Percentiles rank a stretch among this genome's conserved stretches.
Evolutionary conservation across 1,140 invertebrate species (phyloP).

Genomic region (Polyergus mexicanus): DNA sequence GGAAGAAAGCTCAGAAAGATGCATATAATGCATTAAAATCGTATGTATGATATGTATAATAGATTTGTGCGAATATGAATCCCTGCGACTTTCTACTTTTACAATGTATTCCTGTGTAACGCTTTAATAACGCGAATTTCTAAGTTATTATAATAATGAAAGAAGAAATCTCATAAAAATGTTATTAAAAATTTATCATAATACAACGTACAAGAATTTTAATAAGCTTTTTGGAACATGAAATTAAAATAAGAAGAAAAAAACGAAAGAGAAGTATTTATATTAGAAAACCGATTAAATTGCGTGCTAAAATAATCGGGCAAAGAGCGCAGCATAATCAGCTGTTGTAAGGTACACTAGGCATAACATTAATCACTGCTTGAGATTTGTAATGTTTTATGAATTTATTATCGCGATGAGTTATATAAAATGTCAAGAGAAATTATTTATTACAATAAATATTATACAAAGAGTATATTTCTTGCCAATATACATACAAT

Average conservation of each 20-base stretch:
- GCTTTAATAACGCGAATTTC: conserved; percentile 26
- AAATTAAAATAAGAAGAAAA: conserved; percentile 36
- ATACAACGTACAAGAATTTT: conserved; percentile 17
- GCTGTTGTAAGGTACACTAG: conserved; percentile 77
- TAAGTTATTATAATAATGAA: conserved; percentile 26
- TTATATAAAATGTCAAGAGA: conserved; percentile 85
- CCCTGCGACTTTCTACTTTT: conserved; percentile 24
- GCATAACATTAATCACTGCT: conserved; percentile 83
- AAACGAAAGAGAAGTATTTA: conserved; percentile 34
- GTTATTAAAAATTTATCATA: neutral
- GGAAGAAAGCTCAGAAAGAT: conserved; percentile 16
- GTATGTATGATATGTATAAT: conserved; percentile 64
- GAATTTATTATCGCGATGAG: conserved; percentile 81
- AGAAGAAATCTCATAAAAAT: neutral
- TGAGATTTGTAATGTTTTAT: conserved; percentile 83
- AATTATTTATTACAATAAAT: conserved; percentile 85
- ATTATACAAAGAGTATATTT: conserved; percentile 47
- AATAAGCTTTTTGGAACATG: conserved; percentile 10
- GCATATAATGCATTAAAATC: conserved; percentile 46
- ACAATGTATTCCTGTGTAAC: conserved; percentile 20
- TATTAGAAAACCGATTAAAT: conserved; percentile 67
- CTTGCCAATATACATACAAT: neutral
- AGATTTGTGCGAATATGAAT: conserved; percentile 57
- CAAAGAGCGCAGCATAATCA: conserved; percentile 71
- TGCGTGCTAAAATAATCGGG: conserved; percentile 59